Evolutionary conservation across 2,797 vertebrate species (phyloP), one percentile per base, ranked within the genome.

Genomic region (Cossypha caffra): DNA sequence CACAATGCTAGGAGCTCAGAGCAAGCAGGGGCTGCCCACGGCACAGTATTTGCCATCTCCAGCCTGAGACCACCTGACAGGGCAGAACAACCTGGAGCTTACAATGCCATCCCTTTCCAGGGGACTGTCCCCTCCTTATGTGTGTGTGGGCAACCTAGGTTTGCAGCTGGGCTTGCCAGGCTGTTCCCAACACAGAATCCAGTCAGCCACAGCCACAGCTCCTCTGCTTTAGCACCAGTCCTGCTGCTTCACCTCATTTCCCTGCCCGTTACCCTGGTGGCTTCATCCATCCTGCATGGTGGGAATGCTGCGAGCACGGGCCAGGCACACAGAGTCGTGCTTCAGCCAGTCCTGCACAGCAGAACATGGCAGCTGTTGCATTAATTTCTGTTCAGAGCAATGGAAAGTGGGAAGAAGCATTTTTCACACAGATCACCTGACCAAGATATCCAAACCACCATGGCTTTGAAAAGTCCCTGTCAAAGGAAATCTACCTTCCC

Each of bases 281-380:
- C 29, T 55, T 75, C 45, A 68, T 13, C n/a, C n/a, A 11, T 37
- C 10, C 28, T 1, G 1, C 17, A 1, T 40, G 77, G 62, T 3
- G 0, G 16, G 25, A 25, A 63, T 48, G 54, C 28, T 71, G 33
- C 0, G 0, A 81, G 63, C 28, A 18, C 0, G 0, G 12, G 29
- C 18, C 59, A 77, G 74, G 19, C 14, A 62, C 64, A 54, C 35
- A 45, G 5, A 1, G 0, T 20, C 25, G 26, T 1, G 7, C 52
- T 31, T 67, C 42, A 40, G 28, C 48, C 91, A 73, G 57, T 24
- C 18, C 31, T 55, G 63, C 51, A 42, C 40, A 63, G 59, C 28
- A 59, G n/a, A 66, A 50, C 1, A 0, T n/a, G 38, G 47, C 29
- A 58, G 55, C 35, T 83, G 29, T 13, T 83, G 61, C 26, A 17